These are phyloP conservation scores for Amblyornis subalaris DNA, from an alignment of 2,113 vertebrate genomes.

Conservation along the genomic window DNA sequence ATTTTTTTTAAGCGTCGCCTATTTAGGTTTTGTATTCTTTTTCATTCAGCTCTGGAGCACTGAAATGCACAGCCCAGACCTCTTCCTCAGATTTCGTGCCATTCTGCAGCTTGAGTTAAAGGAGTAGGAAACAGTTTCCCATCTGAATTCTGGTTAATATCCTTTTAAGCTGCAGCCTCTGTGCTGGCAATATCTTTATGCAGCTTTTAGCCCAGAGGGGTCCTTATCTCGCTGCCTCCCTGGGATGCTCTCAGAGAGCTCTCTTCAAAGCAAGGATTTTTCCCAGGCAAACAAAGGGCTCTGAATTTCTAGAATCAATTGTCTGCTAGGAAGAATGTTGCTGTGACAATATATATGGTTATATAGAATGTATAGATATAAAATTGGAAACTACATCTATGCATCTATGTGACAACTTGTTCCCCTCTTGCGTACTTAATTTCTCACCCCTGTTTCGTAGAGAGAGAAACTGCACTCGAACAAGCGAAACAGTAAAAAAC, in stretches of 20 bases:
- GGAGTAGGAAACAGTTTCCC: neutral
- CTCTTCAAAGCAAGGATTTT: neutral
- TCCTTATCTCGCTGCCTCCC: neutral
- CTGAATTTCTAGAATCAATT: neutral
- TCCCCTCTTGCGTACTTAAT: neutral
- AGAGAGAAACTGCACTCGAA: neutral
- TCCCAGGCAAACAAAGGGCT: neutral
- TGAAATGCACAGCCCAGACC: neutral
- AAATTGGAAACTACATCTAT: too few relatives aligned
- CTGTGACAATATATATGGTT: neutral
- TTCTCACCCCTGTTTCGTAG: neutral
- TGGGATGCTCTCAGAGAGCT: neutral
- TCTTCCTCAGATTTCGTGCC: neutral
- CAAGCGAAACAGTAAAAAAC: accelerated
- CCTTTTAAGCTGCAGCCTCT: neutral
- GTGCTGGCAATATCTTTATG: neutral
- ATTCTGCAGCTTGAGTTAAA: neutral
- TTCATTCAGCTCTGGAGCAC: neutral
- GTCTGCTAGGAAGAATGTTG: neutral
- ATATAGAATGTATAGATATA: neutral
- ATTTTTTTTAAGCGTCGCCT: neutral
- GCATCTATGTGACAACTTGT: accelerated
- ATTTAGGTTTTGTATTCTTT: neutral
- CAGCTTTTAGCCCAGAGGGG: neutral
- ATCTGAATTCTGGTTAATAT: neutral